phyloP scores from a whole-genome alignment of 2,888 invertebrate genomes.

The Ernsta delagoae region DNA sequence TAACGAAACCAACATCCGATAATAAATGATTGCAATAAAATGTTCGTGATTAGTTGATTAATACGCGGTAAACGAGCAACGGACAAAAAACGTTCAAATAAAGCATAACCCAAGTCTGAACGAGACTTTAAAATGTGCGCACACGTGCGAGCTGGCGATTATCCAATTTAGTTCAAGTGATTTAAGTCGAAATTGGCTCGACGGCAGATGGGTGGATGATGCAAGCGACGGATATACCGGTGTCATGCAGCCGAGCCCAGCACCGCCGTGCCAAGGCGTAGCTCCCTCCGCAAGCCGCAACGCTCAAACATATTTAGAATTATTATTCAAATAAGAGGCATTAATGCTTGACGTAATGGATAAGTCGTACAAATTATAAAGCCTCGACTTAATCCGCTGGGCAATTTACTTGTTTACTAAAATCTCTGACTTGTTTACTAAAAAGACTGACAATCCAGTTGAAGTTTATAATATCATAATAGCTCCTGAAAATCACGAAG shows the following conservation, averaged over 20 bases:
- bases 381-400: conserved; percentile 4
- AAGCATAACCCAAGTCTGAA: conserved; percentile 3
- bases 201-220: conserved; percentile 19
- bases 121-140: conserved; percentile 19
- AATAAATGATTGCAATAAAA: conserved; percentile 29
- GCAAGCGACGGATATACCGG: conserved; percentile 32
- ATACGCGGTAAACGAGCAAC: conserved; percentile 16
- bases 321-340: conserved; percentile 31
- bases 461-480: conserved; percentile 32
- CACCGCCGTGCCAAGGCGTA: conserved; percentile 22
- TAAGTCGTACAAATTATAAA: conserved; percentile 30
- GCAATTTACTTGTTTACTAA: too few species aligned
- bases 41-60: conserved; percentile 23
- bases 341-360: conserved; percentile 21
- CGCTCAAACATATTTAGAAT: conserved; percentile 15
- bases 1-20: conserved; percentile 22
- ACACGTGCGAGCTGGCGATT: conserved; percentile 23
- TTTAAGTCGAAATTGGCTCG: conserved; percentile 31
- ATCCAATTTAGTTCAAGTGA: conserved; percentile 25
- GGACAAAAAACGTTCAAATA: conserved; percentile 14
- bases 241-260: conserved; percentile 11
- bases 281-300: too few species aligned
- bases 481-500: conserved; percentile 28
- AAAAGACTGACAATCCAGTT: conserved; percentile 24
- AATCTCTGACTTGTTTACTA: too few species aligned